These are phyloP conservation scores for Steinernema khuongi DNA, from an alignment of 1,140 invertebrate genomes.

Conservation along the genomic window DNA sequence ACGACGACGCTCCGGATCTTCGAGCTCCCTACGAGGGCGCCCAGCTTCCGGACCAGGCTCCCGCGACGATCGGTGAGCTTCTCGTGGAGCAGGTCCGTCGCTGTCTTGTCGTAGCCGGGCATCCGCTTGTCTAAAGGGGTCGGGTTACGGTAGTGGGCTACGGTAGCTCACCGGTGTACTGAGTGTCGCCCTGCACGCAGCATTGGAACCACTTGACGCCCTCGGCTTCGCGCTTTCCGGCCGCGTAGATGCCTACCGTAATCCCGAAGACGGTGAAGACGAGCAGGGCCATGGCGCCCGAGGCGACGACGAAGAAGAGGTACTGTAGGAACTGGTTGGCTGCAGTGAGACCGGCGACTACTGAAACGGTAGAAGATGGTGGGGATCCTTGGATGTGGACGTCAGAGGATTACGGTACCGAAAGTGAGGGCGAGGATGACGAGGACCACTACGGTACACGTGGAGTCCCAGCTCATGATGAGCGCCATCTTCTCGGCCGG, in stretches of 20 bases:
- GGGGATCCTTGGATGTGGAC: too few relatives aligned
- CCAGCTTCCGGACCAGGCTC: not conserved
- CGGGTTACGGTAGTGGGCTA: not conserved
- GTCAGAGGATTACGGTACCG: not conserved
- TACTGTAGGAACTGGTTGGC: slow-evolving; percentile 3
- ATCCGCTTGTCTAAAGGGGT: not conserved
- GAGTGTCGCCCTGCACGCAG: not conserved
- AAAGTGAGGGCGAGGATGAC: not conserved
- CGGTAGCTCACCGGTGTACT: not conserved
- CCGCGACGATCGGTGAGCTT: not conserved
- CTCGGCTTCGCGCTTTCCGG: not conserved
- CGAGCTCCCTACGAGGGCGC: not conserved
- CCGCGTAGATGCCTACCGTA: not conserved
- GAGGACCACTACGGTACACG: not conserved
- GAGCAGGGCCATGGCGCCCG: not conserved
- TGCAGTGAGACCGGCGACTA: not conserved
- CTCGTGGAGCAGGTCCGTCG: slow-evolving; percentile 3
- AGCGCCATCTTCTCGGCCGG: not conserved
- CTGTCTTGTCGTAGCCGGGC: slow-evolving; percentile 7
- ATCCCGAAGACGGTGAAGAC: slow-evolving; percentile 1
- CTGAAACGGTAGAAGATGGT: not conserved
- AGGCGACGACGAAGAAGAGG: slow-evolving; percentile 6
- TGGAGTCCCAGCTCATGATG: slow-evolving; percentile 2
- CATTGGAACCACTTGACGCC: slow-evolving; percentile 12
- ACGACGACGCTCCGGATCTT: not conserved